These are phyloP conservation scores for Agrotis puta DNA, from an alignment of 2,888 invertebrate species.

Conservation along the genomic window DNA sequence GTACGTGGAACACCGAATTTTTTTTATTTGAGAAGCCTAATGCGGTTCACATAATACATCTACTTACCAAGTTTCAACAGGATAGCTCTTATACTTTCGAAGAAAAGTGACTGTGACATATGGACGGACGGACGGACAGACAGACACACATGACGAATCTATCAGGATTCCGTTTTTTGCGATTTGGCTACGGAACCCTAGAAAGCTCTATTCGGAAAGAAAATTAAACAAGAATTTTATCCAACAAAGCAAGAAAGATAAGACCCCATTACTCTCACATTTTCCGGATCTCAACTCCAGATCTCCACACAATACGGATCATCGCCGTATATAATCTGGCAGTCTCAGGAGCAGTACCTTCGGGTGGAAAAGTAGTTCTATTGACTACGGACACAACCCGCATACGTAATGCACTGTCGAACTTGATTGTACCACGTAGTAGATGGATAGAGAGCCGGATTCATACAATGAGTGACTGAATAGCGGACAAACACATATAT, in stretches of 20 bases:
- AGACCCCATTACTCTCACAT: slow-evolving; percentile 1
- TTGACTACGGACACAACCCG: slow-evolving; percentile 58
- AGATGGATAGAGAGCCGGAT: neutral
- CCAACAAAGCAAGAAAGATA: neutral
- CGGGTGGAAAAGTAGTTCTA: slow-evolving; percentile 54
- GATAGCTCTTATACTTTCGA: too few species aligned
- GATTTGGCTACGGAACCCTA: too few species aligned
- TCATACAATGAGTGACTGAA: too few species aligned
- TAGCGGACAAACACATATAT: too few species aligned
- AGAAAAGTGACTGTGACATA: too few species aligned
- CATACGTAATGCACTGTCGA: slow-evolving; percentile 64
- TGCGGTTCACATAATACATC: too few species aligned
- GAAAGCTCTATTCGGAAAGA: neutral
- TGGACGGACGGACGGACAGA: too few species aligned
- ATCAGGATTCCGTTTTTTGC: too few species aligned
- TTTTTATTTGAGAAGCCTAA: too few species aligned
- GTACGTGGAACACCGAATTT: too few species aligned
- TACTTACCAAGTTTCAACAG: too few species aligned
- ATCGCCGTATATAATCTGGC: slow-evolving; percentile 19
- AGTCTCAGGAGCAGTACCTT: slow-evolving; percentile 16
- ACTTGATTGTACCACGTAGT: slow-evolving; percentile 36
- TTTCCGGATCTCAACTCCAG: slow-evolving; percentile 18
- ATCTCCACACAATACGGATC: slow-evolving; percentile 20
- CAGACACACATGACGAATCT: too few species aligned
- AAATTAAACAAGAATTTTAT: neutral